These are phyloP conservation scores for Ciconia nigra DNA, from an alignment of 2,797 vertebrate genomes.

Conservation along the genomic window DNA sequence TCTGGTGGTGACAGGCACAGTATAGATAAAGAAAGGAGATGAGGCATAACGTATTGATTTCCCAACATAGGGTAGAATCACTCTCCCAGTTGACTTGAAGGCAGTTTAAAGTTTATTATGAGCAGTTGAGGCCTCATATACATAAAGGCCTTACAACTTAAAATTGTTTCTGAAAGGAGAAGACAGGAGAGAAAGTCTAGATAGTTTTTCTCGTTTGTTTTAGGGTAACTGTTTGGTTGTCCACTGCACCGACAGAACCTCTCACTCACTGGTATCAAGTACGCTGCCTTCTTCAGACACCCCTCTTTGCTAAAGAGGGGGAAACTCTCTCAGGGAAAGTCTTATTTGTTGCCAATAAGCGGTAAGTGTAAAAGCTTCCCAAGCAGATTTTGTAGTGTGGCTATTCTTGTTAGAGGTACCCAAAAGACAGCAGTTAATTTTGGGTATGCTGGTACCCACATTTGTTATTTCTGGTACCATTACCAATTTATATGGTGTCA, in stretches of 20 bases:
- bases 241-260: conserved; percentile 80
- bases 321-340: conserved; percentile 83
- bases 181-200: not conserved
- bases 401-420: not conserved
- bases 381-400: not conserved
- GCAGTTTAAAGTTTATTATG: not conserved
- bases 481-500: not conserved
- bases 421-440: not conserved
- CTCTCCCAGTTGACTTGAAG: not conserved
- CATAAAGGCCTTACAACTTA: not conserved
- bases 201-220: not conserved
- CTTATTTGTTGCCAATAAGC: conserved; percentile 75
- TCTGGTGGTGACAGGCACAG: not conserved
- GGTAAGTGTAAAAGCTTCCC: conserved; percentile 54
- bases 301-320: conserved; percentile 80
- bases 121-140: not conserved
- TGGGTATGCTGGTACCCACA: not conserved
- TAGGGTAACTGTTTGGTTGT: conserved; percentile 83
- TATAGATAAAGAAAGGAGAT: not conserved
- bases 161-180: not conserved
- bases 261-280: conserved; percentile 85
- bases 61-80: not conserved
- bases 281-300: conserved; percentile 81
- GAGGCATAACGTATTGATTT: not conserved
- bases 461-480: not conserved